Base-by-base conservation (phyloP, 2,797 vertebrate genomes). In the Danio jaintianensis region DNA sequence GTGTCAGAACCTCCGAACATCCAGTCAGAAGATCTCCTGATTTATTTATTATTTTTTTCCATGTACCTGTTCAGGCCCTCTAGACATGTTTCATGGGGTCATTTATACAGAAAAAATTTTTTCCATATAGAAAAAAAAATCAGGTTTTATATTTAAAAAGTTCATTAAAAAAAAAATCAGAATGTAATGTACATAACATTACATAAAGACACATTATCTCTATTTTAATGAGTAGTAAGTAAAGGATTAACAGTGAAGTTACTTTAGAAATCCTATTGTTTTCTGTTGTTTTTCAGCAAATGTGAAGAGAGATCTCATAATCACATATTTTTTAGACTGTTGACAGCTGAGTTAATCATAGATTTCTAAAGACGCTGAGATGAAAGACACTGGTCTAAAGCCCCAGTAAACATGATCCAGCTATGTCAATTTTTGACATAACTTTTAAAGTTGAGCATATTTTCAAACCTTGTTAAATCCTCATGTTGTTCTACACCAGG, bases 281-380 rank as follows among this genome's bases (percentile, higher is more conserved):
- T 10, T 0, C 38, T 50, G 9, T 68, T 52, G 29, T 69, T 11
- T 22, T 8, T 29, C 15, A 40, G 48, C 6, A 40, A 38, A 70
- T 6, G 11, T 12, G 68, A 70, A 53, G 68, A 70, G n/a, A 53
- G 68, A 55, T 70, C 68, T 53, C 68, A 70, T 70, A 70, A 70
- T 70, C 36, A 8, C 48, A 13, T 10, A 58, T 16, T 58, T 72
- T 42, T 72, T 43, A 13, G 50, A 13, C 38, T 58, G 69, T 45
- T 72, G 53, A 72, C 40, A 58, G 53, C 18, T 15, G 18, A 22
- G 40, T 22, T 43, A 59, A 45, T 73, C 42, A 12, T 47, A 36
- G 42, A 29, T 45, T 29, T 73, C 43, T 73, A 29, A 18, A 73
- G 70, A 20, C 53, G 5, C 42, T 58, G 13, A 59, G 55, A 59